Base-by-base conservation (phyloP, 2,797 vertebrate species). In the Petrocephalus sullivani region DNA sequence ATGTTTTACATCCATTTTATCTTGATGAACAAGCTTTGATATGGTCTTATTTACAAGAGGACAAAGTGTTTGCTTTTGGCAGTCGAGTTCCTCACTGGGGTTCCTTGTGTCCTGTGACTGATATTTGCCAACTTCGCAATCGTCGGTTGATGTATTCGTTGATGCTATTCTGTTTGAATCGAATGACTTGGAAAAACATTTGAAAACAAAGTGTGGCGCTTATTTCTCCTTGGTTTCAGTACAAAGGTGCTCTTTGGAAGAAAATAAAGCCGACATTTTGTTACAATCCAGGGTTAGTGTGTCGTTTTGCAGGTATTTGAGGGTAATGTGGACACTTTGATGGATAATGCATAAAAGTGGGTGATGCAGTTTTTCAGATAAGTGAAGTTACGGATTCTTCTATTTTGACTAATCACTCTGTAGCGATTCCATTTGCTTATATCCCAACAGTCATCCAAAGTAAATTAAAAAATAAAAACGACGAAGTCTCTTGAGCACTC, bases 201-300 rank as follows among this genome's bases (percentile, higher is more conserved):
- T 83, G 10, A 83, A 83, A 83, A 83, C 81, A 83, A 83, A 83
- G 21, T 54, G 81, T 53, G 49, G 81, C 21, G 49, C 41, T 51
- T 83, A 83, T 83, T 83, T 21, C 81, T 83, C 81, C 49, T 83
- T 53, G 46, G 49, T 83, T 54, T 83, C 53, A 51, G 19, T 83
- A 49, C 46, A 21, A 28, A 8, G 49, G n/a, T 83, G 81, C 81
- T 83, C 49, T 53, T 83, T 83, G 81, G 49, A 83, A 83, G 81
- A 54, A 83, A 83, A 83, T 83, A 83, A 83, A 83, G n/a, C 75
- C 46, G 46, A 41, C 81, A 83, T 83, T 83, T 83, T 83, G 41
- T 51, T 83, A 83, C 21, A 10, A 78, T 46, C 71, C 71, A 51
- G 5, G 7, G 81, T 83, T 46, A 53, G 21, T 28, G n/a, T 83